These are phyloP conservation scores for Lepidotrigona ventralis DNA, from an alignment of 1,140 invertebrate genomes.

Conservation along the genomic window DNA sequence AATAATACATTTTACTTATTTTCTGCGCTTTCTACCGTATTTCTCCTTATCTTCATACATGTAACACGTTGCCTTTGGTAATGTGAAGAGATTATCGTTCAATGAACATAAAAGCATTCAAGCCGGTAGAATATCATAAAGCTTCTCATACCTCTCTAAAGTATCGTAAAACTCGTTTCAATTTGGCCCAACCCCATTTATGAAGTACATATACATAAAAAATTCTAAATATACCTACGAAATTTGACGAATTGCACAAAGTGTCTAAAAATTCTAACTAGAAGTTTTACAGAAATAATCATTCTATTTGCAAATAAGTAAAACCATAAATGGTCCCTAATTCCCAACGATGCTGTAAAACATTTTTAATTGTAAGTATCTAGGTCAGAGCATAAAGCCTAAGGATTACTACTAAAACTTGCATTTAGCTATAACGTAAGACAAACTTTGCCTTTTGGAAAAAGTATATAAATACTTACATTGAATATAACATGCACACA, in stretches of 20 bases:
- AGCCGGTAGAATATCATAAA: conserved; percentile 44
- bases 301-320: neutral
- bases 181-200: conserved; percentile 53
- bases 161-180: conserved; percentile 55
- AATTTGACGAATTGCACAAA: conserved; percentile 13
- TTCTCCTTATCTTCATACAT: conserved; percentile 43
- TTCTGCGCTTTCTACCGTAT: neutral
- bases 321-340: neutral
- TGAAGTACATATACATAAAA: conserved; percentile 8
- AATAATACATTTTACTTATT: conserved; percentile 51
- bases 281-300: neutral
- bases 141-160: conserved; percentile 44
- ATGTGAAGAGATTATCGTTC: conserved; percentile 40
- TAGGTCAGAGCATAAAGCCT: conserved; percentile 64
- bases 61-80: conserved; percentile 28
- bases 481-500: neutral
- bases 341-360: conserved; percentile 39
- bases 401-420: conserved; percentile 67
- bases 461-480: conserved; percentile 18
- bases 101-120: conserved; percentile 48
- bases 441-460: conserved; percentile 20
- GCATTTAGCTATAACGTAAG: conserved; percentile 56
- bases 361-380: conserved; percentile 59
- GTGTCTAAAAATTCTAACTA: conserved; percentile 1
- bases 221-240: neutral